These are phyloP conservation scores for Philopotamus ludificatus DNA, from an alignment of 1,140 invertebrate genomes.

Conservation along the genomic window DNA sequence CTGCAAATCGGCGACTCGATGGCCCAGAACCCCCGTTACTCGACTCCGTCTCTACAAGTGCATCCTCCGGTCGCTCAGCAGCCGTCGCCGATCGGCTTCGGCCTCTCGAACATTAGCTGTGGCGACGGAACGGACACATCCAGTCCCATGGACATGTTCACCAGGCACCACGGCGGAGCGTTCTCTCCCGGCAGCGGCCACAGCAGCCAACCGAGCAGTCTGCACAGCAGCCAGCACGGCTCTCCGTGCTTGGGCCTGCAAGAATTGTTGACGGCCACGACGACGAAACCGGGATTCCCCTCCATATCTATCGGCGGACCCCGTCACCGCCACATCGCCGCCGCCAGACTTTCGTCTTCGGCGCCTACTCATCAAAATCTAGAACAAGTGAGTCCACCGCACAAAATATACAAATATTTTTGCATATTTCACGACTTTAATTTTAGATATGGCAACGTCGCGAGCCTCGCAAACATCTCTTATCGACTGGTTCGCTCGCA, in stretches of 20 bases:
- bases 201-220: slow-evolving; percentile 58
- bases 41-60: slow-evolving; percentile 46
- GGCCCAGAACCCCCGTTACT: slow-evolving; percentile 48
- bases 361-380: slow-evolving; percentile 79
- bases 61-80: slow-evolving; percentile 52
- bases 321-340: slow-evolving; percentile 52
- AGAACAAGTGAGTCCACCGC: slow-evolving; percentile 54
- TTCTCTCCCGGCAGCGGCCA: slow-evolving; percentile 61
- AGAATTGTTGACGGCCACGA: slow-evolving; percentile 58
- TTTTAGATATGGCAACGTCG: slow-evolving; percentile 76
- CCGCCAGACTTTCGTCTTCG: slow-evolving; percentile 74
- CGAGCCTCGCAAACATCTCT: slow-evolving; percentile 79
- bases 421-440: not conserved
- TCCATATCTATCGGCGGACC: slow-evolving; percentile 46
- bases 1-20: slow-evolving; percentile 53
- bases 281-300: slow-evolving; percentile 58
- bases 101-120: slow-evolving; percentile 42
- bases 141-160: slow-evolving; percentile 52
- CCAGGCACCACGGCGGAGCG: slow-evolving; percentile 50
- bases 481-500: slow-evolving; percentile 82
- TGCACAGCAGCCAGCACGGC: slow-evolving; percentile 54
- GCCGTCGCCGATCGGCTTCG: slow-evolving; percentile 46
- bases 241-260: slow-evolving; percentile 52
- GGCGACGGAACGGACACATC: slow-evolving; percentile 37
- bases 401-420: not conserved